A percentile compares a stretch with the other conserved stretches of the same genome.
These are phyloP conservation scores for Linnaemya vulpina DNA, from an alignment of 2,888 invertebrate genomes.

Conservation along the genomic window DNA sequence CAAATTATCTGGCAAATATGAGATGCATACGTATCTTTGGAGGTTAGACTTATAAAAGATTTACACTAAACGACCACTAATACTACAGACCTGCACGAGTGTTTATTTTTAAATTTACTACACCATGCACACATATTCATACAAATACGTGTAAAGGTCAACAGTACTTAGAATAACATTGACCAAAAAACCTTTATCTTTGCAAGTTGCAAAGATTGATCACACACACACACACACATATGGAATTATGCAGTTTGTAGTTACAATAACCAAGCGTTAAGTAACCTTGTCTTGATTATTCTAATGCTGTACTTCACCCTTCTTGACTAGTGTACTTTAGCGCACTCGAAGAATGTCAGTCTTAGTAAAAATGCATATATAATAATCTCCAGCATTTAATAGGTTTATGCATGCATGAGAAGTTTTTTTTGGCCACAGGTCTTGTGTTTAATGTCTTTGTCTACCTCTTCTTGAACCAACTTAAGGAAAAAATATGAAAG, in stretches of 20 bases:
- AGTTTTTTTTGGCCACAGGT: constrained; percentile 74
- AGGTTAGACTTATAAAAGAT: background rate
- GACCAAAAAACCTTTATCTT: constrained; percentile 50
- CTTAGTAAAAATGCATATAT: constrained; percentile 35
- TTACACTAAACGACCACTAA: background rate
- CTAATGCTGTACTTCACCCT: constrained; percentile 12
- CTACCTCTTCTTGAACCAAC: background rate
- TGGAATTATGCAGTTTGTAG: too few relatives aligned
- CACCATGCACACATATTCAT: background rate
- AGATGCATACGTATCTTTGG: too few relatives aligned
- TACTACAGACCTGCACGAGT: background rate
- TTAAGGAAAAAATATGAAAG: constrained; percentile 8
- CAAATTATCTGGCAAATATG: too few relatives aligned
- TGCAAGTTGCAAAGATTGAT: background rate
- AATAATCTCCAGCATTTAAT: constrained; percentile 65
- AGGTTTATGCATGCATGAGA: constrained; percentile 76
- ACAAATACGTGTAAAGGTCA: constrained; percentile 33
- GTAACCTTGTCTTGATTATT: constrained; percentile 57
- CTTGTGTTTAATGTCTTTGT: constrained; percentile 39
- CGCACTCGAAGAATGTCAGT: constrained; percentile 36
- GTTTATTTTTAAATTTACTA: background rate
- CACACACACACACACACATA: background rate
- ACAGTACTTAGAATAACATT: constrained; percentile 53
- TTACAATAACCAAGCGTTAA: constrained; percentile 30
- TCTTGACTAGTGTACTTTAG: background rate